Evolutionary conservation across 92 coral and sea anemone species (phyloP).

Genomic region (Epizoanthus scotinus): DNA sequence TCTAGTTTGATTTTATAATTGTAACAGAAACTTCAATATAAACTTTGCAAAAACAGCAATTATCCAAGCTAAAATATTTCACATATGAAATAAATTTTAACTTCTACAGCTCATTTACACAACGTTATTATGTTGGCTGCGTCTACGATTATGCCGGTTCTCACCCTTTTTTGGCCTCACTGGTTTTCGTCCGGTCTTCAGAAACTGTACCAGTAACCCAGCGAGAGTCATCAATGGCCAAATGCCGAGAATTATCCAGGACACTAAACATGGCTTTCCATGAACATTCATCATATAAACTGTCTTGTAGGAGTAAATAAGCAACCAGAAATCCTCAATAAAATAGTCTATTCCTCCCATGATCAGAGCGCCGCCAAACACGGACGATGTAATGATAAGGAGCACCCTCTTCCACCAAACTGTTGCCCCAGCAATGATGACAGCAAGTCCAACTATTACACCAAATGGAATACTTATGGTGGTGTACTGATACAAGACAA

Average conservation of each 20-base stretch:
- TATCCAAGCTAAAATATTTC: background rate
- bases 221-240: slow-evolving; percentile 76
- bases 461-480: slow-evolving; percentile 81
- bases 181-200: slow-evolving; percentile 82
- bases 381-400: slow-evolving; percentile 68
- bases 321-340: slow-evolving; percentile 81
- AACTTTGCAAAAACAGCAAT: too few relatives aligned
- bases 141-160: slow-evolving; percentile 54
- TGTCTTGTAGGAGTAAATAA: slow-evolving; percentile 63
- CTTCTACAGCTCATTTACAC: slow-evolving; percentile 17
- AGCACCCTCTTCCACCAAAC: slow-evolving; percentile 96
- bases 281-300: slow-evolving; percentile 52
- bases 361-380: slow-evolving; percentile 82
- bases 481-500: slow-evolving; percentile 59
- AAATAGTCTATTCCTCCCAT: slow-evolving; percentile 83
- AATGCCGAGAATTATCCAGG: slow-evolving; percentile 80
- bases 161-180: slow-evolving; percentile 87
- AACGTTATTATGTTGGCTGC: slow-evolving; percentile 25
- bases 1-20: too few relatives aligned
- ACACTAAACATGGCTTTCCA: slow-evolving; percentile 73
- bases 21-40: too few relatives aligned
- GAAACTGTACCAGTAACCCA: slow-evolving; percentile 92
- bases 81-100: background rate
- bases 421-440: slow-evolving; percentile 78
- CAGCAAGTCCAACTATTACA: slow-evolving; percentile 65